Evolutionary conservation across 1,140 invertebrate species (phyloP).

Genomic region (Chironomus tepperi): DNA sequence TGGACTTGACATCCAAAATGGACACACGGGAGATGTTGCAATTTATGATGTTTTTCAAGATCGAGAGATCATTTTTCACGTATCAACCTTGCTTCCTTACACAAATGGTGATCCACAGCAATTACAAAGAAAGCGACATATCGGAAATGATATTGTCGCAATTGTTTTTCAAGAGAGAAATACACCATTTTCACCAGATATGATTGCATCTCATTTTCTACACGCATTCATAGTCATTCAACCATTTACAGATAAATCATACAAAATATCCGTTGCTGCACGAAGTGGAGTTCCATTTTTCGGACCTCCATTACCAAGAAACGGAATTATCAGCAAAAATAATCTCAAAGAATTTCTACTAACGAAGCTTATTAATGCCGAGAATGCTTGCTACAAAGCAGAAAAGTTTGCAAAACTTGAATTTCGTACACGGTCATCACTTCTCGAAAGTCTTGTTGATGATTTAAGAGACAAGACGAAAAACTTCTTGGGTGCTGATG

Average conservation of each 20-base stretch:
- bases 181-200: slow-evolving; percentile 95
- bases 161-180: slow-evolving; percentile 95
- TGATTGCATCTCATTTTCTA: slow-evolving; percentile 96
- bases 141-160: slow-evolving; percentile 97
- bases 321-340: slow-evolving; percentile 44
- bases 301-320: slow-evolving; percentile 80
- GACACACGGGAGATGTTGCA: slow-evolving; percentile 87
- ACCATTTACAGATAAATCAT: slow-evolving; percentile 49
- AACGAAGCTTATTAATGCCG: slow-evolving; percentile 95
- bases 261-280: slow-evolving; percentile 91
- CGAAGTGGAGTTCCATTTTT: slow-evolving; percentile 94
- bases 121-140: slow-evolving; percentile 87
- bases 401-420: slow-evolving; percentile 93
- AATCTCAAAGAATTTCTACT: slow-evolving; percentile 94
- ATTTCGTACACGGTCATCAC: slow-evolving; percentile 76
- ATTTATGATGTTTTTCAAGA: slow-evolving; percentile 85
- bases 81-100: slow-evolving; percentile 85
- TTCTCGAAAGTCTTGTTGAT: slow-evolving; percentile 79
- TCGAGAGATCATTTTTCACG: slow-evolving; percentile 93
- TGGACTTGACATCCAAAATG: slow-evolving; percentile 85
- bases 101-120: slow-evolving; percentile 89
- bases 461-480: slow-evolving; percentile 77
- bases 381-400: slow-evolving; percentile 94
- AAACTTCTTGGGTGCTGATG: slow-evolving; percentile 67
- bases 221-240: slow-evolving; percentile 96